Evolutionary conservation across 2,888 invertebrate species (phyloP), one percentile per base, ranked within the genome.

Genomic region (Tetragonula carbonaria): DNA sequence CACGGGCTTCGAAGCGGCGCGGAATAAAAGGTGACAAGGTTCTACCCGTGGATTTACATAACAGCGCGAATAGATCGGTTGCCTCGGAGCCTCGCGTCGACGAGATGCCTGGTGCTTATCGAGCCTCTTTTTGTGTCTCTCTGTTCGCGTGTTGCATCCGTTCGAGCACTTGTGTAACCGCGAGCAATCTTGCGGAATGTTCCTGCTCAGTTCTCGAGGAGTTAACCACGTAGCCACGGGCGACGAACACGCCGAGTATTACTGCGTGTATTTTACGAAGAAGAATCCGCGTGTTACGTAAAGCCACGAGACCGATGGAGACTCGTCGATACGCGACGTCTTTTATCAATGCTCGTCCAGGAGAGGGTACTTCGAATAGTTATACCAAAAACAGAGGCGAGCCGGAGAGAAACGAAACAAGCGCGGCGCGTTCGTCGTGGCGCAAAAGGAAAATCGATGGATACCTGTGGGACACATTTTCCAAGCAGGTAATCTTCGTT

Each of bases 401-500:
- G 23, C 53, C 38, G 14, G n/a, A 67, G n/a, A 72, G 73, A 77
- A 38, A 74, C 38, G 75, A 78, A 80, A 73, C 63, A 50, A 67
- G 66, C 38, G 38, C 16, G 53, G 6, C 21, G 78, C 71, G n/a
- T 45, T 45, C 63, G 70, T 50, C 38, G 68, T 28, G 72, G 84
- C 53, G 59, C 55, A 74, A 78, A 45, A 84, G 75, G 79, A 82
- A 85, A 87, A 83, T 80, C 85, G 85, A 73, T 63, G 85, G 53
- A 72, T 90, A 88, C 94, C 93, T 89, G 88, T 90, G 94, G 94
- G 93, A 94, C 93, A 90, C 93, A 93, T 94, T 93, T 92, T 84
- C 92, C 89, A 89, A 87, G 88, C 90, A 91, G 91, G 93, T 93
- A 94, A 94, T 94, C 94, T 93, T 93, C 94, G 91, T 91, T 91